These are phyloP conservation scores for Chloebia gouldiae DNA, from an alignment of 2,113 vertebrate genomes.

Conservation along the genomic window DNA sequence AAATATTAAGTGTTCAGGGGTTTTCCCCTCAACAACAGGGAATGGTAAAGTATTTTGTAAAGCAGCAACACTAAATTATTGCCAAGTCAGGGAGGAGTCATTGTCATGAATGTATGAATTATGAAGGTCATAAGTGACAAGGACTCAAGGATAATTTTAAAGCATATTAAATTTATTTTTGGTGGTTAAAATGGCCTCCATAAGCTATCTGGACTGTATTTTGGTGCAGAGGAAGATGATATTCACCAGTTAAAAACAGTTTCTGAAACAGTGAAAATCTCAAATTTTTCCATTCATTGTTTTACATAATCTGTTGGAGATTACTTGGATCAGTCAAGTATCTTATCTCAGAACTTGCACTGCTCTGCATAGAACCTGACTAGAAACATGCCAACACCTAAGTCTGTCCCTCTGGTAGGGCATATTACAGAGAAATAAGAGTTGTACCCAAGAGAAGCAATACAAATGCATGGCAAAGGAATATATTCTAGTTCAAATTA, in stretches of 20 bases:
- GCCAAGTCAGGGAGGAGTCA: background rate
- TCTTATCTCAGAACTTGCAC: conserved; percentile 29
- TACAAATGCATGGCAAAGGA: background rate
- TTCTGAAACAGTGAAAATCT: conserved; percentile 60
- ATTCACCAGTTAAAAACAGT: background rate
- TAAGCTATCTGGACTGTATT: background rate
- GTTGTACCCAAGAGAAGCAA: background rate
- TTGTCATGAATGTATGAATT: background rate
- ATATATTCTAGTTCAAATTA: background rate
- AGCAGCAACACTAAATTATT: background rate
- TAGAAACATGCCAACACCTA: conserved; percentile 7
- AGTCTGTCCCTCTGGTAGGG: conserved; percentile 24
- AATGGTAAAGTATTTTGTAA: background rate
- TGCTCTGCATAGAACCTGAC: conserved; percentile 43
- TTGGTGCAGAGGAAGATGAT: background rate
- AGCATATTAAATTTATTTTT: background rate
- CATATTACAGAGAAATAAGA: background rate
- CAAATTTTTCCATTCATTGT: conserved; percentile 9
- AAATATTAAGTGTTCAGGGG: background rate
- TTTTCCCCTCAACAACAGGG: background rate
- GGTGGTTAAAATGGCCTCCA: background rate
- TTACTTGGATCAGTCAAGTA: conserved; percentile 47
- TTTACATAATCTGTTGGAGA: conserved; percentile 59
- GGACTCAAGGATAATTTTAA: background rate
- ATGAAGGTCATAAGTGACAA: background rate